These are phyloP conservation scores for Agrypnus murinus DNA, from an alignment of 2,888 invertebrate species.

Conservation along the genomic window DNA sequence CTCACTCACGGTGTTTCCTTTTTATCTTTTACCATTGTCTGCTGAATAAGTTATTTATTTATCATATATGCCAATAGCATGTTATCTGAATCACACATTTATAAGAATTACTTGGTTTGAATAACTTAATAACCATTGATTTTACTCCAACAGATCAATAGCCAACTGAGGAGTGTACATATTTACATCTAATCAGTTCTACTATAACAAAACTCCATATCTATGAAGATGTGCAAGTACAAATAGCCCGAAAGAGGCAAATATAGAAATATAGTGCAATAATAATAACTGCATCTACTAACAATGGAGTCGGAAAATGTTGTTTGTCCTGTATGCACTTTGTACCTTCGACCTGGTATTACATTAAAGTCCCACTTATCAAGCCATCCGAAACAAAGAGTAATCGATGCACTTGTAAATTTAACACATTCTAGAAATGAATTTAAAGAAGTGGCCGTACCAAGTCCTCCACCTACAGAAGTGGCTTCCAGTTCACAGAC, in stretches of 20 bases:
- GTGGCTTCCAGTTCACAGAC: conserved; percentile 10
- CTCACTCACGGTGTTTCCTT: background rate
- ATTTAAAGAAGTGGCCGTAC: conserved; percentile 53
- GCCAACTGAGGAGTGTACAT: conserved; percentile 54
- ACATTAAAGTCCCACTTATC: conserved; percentile 86
- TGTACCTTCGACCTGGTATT: conserved; percentile 88
- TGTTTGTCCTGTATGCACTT: conserved; percentile 88
- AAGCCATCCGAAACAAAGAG: conserved; percentile 91
- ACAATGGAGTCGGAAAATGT: conserved; percentile 67
- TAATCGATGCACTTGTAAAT: conserved; percentile 82
- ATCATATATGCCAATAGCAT: no score
- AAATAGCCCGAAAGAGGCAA: background rate
- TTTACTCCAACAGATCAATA: conserved; percentile 57
- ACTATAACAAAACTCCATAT: conserved; percentile 8
- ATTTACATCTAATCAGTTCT: conserved; percentile 46
- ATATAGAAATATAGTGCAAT: background rate
- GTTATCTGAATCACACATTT: background rate
- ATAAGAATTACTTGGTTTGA: conserved; percentile 3
- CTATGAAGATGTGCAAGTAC: conserved; percentile 22
- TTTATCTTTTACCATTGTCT: background rate
- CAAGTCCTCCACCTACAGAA: conserved; percentile 16
- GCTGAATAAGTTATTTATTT: background rate
- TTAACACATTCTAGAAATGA: conserved; percentile 57
- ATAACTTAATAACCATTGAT: conserved; percentile 55
- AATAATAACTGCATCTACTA: background rate